Percentiles rank a stretch among this genome's conserved stretches.
These are phyloP conservation scores for Solen grandis DNA, from an alignment of 1,140 invertebrate genomes.

Conservation along the genomic window DNA sequence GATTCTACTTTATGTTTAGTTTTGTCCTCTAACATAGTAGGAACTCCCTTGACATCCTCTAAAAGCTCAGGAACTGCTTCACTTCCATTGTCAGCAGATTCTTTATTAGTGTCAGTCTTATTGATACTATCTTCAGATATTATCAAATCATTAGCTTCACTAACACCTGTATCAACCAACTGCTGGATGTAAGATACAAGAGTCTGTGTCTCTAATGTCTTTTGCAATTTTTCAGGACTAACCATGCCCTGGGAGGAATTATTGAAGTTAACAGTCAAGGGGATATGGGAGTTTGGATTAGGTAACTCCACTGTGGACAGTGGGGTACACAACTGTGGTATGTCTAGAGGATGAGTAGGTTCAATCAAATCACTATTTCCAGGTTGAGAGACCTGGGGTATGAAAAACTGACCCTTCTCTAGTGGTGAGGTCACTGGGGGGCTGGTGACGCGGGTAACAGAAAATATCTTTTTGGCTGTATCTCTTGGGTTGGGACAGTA, in stretches of 20 bases:
- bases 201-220: slow-evolving; percentile 35
- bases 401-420: not conserved
- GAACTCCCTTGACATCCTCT: not conserved
- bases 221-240: slow-evolving; percentile 31
- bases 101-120: too few relatives aligned
- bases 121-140: too few relatives aligned
- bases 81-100: not conserved
- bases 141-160: too few relatives aligned
- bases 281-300: slow-evolving; percentile 43
- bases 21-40: too few relatives aligned
- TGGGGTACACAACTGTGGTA: slow-evolving; percentile 36
- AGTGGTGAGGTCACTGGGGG: slow-evolving; percentile 35
- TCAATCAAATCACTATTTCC: not conserved
- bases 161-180: slow-evolving; percentile 53
- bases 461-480: slow-evolving; percentile 77
- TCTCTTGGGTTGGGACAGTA: slow-evolving; percentile 68
- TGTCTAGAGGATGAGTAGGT: not conserved
- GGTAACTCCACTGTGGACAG: slow-evolving; percentile 24
- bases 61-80: not conserved
- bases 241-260: slow-evolving; percentile 38
- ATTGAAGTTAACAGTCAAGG: slow-evolving; percentile 57
- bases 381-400: not conserved
- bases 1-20: not conserved
- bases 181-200: slow-evolving; percentile 57
- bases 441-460: slow-evolving; percentile 72